Evolutionary conservation across 1,140 invertebrate species (phyloP), one percentile per base, ranked within the genome.

Genomic region (Gryllus bimaculatus): DNA sequence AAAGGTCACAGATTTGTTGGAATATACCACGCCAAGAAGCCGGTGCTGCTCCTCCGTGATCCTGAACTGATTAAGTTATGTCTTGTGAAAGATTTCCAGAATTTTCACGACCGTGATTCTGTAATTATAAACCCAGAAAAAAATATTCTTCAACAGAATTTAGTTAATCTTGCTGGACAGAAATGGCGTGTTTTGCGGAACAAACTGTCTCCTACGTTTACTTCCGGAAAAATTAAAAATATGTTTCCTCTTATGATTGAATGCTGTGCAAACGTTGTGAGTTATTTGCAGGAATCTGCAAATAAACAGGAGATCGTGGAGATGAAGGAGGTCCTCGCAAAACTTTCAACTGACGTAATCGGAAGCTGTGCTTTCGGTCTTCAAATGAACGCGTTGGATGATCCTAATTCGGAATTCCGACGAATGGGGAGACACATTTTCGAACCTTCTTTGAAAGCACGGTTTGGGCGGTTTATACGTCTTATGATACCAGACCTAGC

Each of bases 21-120:
- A 8, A 66, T 81, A n/a, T 84, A 82, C 66, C 48, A 79, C 8
- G 78, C 81, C 74, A 48, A 79, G 0, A 54, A 81, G 8, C 90
- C 90, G 0, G 84, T 85, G 47, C 82, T 90, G 10, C 82, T 91
- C 0, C 82, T 90, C 0, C 82, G 87, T 8, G 89, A 91, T 83
- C 87, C 89, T 8, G 87, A 89, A 8, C 79, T 91, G 4, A 85
- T 88, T 0, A 89, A 89, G 80, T 80, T 82, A 18, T 87, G 91
- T 54, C 81, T 90, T 7, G 84, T 88, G 1, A 88, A 88, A 77
- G 89, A 91, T 82, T 91, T 90, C 80, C 54, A 87, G 8, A 82
- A 86, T 81, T 91, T 91, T 81, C 78, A 82, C 0, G 84, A 88
- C 81, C 83, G 87, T 77, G 82, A 83, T 20, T 80, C 78, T 76